Evolutionary conservation across 2,113 vertebrate genomes (phyloP).

Genomic region (Bombycilla garrulus): DNA sequence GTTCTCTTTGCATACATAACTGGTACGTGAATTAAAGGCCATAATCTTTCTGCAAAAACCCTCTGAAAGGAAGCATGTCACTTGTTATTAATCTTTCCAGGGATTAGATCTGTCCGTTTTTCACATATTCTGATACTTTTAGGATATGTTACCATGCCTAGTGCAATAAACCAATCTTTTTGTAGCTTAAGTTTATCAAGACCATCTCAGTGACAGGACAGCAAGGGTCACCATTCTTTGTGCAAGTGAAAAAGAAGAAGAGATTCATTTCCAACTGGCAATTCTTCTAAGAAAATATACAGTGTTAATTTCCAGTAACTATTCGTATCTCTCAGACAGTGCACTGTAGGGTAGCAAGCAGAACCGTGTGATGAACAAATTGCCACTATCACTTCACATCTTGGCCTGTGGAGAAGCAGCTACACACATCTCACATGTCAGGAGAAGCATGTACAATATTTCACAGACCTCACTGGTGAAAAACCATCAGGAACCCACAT

Average conservation of each 20-base stretch:
- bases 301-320: neutral
- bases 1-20: neutral
- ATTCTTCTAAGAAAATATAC: neutral
- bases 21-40: neutral
- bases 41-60: neutral
- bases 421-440: neutral
- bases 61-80: neutral
- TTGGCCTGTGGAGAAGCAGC: neutral
- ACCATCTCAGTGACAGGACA: neutral
- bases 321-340: neutral
- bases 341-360: neutral
- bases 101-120: neutral
- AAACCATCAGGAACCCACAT: neutral
- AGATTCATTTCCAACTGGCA: neutral
- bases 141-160: neutral
- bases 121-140: neutral
- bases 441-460: neutral
- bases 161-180: neutral
- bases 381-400: neutral
- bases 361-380: neutral
- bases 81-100: neutral
- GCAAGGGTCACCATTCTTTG: neutral
- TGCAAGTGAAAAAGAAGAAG: neutral
- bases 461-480: neutral
- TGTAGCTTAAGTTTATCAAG: constrained; percentile 33